A percentile compares a stretch with the other conserved stretches of the same genome.
These are phyloP conservation scores for Pitangus sulphuratus DNA, from an alignment of 2,797 vertebrate species.

Conservation along the genomic window DNA sequence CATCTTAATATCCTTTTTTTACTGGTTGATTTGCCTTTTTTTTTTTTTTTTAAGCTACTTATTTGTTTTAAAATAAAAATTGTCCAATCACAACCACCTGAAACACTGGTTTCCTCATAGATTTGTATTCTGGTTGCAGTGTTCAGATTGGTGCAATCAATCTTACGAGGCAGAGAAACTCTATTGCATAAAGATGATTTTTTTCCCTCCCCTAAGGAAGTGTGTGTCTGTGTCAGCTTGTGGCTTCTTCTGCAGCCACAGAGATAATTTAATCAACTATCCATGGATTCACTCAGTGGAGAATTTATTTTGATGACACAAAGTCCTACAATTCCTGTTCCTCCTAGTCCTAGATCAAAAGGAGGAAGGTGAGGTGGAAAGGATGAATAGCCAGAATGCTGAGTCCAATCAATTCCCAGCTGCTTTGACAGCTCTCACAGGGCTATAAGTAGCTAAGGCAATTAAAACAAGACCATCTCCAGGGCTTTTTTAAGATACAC, in stretches of 20 bases:
- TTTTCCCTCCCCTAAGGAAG: neutral
- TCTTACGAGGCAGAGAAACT: neutral
- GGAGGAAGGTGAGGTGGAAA: neutral
- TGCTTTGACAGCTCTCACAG: conserved; percentile 20
- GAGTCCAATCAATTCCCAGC: conserved; percentile 3
- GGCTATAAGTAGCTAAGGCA: conserved; percentile 29
- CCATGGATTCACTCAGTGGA: neutral
- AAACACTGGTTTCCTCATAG: neutral
- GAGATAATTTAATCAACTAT: conserved; percentile 9
- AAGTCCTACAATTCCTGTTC: neutral
- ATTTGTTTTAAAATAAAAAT: neutral
- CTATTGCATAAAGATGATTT: neutral
- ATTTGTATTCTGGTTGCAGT: neutral
- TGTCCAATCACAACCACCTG: neutral
- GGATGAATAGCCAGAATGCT: conserved; percentile 2
- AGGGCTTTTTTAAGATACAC: neutral
- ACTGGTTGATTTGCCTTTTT: neutral
- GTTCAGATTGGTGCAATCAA: neutral
- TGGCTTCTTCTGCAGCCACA: conserved; percentile 26
- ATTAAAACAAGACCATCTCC: conserved; percentile 29
- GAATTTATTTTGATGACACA: neutral
- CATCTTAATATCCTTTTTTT: neutral
- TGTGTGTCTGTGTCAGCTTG: neutral
- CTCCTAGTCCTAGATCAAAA: neutral
- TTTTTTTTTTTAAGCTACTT: neutral